Evolutionary conservation across 30 jellyfish, hydroid and myxozoan genomes (phyloP), one percentile per base, ranked within the genome.

Genomic region (Chironex yamaguchii): DNA sequence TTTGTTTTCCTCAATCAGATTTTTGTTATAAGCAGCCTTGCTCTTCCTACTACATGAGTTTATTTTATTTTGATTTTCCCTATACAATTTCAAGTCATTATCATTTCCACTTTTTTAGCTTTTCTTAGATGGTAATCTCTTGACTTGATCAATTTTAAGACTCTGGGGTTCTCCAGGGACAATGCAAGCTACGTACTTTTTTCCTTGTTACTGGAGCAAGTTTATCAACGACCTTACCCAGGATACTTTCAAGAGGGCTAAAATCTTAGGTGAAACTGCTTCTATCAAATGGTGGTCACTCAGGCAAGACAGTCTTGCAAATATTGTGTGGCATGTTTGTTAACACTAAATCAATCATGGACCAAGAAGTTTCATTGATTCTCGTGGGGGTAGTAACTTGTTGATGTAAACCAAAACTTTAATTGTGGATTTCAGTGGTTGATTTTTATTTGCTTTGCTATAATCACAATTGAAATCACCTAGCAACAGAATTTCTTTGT

Each of bases 81-180:
- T 2, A 17, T 53, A 2, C 20, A 2, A 17, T n/a, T n/a, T n/a
- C n/a, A n/a, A n/a, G n/a, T n/a, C n/a, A n/a, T n/a, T n/a, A n/a
- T n/a, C n/a, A n/a, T n/a, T n/a, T n/a, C n/a, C n/a, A n/a, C n/a
- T n/a, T n/a, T n/a, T n/a, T n/a, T n/a, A n/a, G n/a, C n/a, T n/a
- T n/a, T n/a, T n/a, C n/a, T n/a, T n/a, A n/a, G n/a, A n/a, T n/a
- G n/a, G n/a, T n/a, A 69, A 69, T 69, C 82, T 69, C 72, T 71
- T 30, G 85, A 34, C 72, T 71, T 71, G 48, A 71, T 34, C 72
- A 71, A 48, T 71, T 71, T 34, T 35, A 71, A 12, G 76, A 71
- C 85, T 71, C 81, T 77, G 67, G 80, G 22, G 89, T 54, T 52
- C 80, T 29, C 89, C 89, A 77, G 79, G 88, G 79, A 48, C 86